Evolutionary conservation across 2,888 invertebrate species (phyloP).

Genomic region (Phragmatobia fuliginosa): DNA sequence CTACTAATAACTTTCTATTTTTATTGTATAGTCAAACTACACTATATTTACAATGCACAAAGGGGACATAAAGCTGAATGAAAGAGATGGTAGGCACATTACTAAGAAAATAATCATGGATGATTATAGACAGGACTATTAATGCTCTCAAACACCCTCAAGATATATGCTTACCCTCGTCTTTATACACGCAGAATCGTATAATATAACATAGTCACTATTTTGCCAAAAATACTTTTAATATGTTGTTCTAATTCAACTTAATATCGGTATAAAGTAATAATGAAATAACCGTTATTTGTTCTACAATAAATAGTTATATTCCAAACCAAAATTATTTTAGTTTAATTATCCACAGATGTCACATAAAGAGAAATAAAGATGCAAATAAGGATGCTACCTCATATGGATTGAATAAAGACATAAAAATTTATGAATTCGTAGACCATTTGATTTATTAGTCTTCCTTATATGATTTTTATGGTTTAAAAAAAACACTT

Average conservation of each 20-base stretch:
- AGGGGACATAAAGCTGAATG: neutral
- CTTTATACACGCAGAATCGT: neutral
- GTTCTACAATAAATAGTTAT: neutral
- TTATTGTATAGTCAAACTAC: neutral
- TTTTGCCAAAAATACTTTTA: neutral
- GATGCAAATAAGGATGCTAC: conserved; percentile 44
- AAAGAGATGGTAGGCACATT: too few species aligned
- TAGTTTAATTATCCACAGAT: conserved; percentile 64
- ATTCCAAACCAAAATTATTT: neutral
- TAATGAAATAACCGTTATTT: neutral
- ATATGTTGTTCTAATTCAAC: neutral
- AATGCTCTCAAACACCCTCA: too few species aligned
- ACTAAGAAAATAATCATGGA: neutral
- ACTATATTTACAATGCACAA: neutral
- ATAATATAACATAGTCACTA: neutral
- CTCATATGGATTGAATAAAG: conserved; percentile 48
- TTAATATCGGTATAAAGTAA: neutral
- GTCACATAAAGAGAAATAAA: conserved; percentile 46
- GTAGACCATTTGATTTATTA: conserved; percentile 58
- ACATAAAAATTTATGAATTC: conserved; percentile 55
- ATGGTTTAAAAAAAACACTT: conserved; percentile 38
- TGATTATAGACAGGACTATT: too few species aligned
- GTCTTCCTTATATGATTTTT: conserved; percentile 48
- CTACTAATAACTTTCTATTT: neutral
- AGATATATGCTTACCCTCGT: neutral